Evolutionary conservation across 2,113 vertebrate genomes (phyloP).

Genomic region (Anas platyrhynchos): DNA sequence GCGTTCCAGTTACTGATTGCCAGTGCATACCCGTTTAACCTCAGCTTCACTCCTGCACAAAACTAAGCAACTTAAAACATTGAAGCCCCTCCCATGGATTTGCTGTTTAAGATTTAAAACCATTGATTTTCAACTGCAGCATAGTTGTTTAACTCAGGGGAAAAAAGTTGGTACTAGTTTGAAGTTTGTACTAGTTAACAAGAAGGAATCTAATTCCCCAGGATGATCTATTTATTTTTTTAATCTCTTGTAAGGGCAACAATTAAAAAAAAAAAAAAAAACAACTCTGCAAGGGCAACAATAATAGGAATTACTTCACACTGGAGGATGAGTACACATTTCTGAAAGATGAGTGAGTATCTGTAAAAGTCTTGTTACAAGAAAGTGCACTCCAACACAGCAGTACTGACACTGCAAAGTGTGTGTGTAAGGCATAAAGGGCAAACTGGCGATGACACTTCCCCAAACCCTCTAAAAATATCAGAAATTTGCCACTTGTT

Average conservation of each 20-base stretch:
- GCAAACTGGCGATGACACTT: neutral
- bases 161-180: neutral
- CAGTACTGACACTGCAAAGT: neutral
- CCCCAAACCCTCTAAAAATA: neutral
- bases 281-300: neutral
- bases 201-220: neutral
- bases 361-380: neutral
- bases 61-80: conserved; percentile 6
- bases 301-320: neutral
- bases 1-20: neutral
- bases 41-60: neutral
- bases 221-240: neutral
- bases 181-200: neutral
- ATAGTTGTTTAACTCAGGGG: neutral
- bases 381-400: neutral
- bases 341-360: neutral
- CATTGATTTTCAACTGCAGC: neutral
- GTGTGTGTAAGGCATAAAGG: neutral
- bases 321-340: neutral
- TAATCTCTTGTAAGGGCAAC: neutral
- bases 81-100: neutral
- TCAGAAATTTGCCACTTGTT: neutral
- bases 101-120: conserved; percentile 6
- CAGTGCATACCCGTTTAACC: neutral
- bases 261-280: neutral